A percentile compares a stretch with the other conserved stretches of the same genome.
These are phyloP conservation scores for Chondrilla cf. caribensis DNA, from an alignment of 37 sponge, comb jelly and placozoan species.

Conservation along the genomic window DNA sequence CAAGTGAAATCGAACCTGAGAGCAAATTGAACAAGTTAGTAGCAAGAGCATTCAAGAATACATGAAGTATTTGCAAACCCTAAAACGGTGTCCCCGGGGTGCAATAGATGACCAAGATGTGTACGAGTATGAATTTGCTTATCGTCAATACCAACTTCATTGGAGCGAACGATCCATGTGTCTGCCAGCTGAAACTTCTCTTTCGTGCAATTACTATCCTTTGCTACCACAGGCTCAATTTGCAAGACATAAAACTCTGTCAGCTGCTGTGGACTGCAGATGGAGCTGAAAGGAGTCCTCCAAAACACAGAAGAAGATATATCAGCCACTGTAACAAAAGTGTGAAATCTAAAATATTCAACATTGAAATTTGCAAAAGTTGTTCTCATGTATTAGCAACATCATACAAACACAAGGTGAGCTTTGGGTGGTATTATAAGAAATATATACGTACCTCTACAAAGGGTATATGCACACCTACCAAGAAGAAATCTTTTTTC, in stretches of 20 bases:
- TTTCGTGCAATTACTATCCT: not conserved
- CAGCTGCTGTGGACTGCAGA: constrained; percentile 76
- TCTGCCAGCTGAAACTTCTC: constrained; percentile 74
- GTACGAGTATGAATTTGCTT: constrained; percentile 78
- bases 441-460: no score
- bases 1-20: constrained; percentile 61
- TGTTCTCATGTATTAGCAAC: no score
- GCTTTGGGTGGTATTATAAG: no score
- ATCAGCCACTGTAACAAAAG: constrained; percentile 56
- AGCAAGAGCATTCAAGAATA: not conserved
- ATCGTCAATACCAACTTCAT: constrained; percentile 62
- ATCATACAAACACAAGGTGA: no score
- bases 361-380: no score
- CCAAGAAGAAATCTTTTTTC: no score
- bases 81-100: constrained; percentile 78
- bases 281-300: constrained; percentile 67
- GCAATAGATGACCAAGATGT: constrained; percentile 90
- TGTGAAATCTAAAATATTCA: not conserved
- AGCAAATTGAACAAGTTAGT: not conserved
- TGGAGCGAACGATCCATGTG: constrained; percentile 76
- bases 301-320: constrained; percentile 66
- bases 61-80: constrained; percentile 43
- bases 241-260: constrained; percentile 87
- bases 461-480: no score
- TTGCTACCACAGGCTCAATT: constrained; percentile 45